Evolutionary conservation across 1,140 invertebrate genomes (phyloP), one percentile per base, ranked within the genome.

Genomic region (Apolygus lucorum): DNA sequence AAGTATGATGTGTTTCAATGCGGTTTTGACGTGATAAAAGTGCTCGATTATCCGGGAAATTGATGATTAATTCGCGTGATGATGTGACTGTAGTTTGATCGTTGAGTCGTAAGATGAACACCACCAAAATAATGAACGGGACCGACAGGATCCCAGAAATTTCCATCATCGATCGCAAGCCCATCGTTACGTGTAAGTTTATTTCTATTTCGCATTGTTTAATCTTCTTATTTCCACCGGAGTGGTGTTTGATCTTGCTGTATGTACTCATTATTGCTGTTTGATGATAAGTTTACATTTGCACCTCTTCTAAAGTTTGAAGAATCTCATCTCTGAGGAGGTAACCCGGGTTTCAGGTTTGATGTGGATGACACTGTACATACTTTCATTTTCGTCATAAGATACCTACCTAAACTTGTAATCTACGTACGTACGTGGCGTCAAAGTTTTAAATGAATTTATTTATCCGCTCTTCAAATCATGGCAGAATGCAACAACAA

Each of bases 121-220:
- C 8, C 54, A 59, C 11, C 22, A 59, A 22, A 22, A 17, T 66
- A 42, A 66, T 25, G 27, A 66, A 66, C 28, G 64, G 64, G 28
- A 42, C 27, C 28, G 28, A 21, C 29, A n/a, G n/a, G 2, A 59
- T 14, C 11, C 25, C 64, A 21, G 64, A 66, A 66, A 66, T 66
- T 17, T 21, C n/a, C 27, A 66, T 66, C 28, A 21, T 81, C 79
- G 81, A 80, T 75, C 78, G 81, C 71, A 83, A 84, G 78, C 82
- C 83, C 52, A 81, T 83, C 73, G 77, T 84, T 77, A 83, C 83
- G 77, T 84, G 83, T 84, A 80, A 80, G 83, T 80, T 27, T 59
- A 52, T 69, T 64, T 27, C 71, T 70, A 24, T 72, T 66, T 67
- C 24, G 63, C 73, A 74, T 68, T 71, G 73, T 67, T 73, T 17